Conservation (phyloP, 2,888 invertebrate species). For the Anticlea derivata region DNA sequence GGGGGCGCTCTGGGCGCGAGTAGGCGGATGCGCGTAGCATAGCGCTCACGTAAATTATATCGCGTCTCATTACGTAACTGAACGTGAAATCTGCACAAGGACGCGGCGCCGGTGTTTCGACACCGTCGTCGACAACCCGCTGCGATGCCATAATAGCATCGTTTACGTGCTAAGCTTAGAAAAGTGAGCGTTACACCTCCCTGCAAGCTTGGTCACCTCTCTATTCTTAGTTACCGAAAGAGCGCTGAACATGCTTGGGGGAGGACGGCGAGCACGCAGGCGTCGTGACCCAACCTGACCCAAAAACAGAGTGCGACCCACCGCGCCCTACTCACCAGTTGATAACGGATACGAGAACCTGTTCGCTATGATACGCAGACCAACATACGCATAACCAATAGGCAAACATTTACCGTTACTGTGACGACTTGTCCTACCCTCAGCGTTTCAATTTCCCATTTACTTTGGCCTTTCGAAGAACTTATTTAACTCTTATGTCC, state of each 20-base stretch:
- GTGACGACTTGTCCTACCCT: slow-evolving; percentile 44
- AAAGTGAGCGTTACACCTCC: slow-evolving; percentile 81
- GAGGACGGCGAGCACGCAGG: slow-evolving; percentile 69
- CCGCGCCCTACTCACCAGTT: slow-evolving; percentile 68
- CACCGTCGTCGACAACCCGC: slow-evolving; percentile 57
- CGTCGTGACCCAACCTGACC: slow-evolving; percentile 82
- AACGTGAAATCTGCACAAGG: slow-evolving; percentile 79
- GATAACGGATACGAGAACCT: slow-evolving; percentile 76
- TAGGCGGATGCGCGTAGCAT: slow-evolving; percentile 52
- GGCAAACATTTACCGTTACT: slow-evolving; percentile 56
- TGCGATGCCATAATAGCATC: slow-evolving; percentile 74
- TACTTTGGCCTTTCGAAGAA: slow-evolving; percentile 36
- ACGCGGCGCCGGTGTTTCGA: slow-evolving; percentile 65
- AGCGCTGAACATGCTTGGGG: slow-evolving; percentile 64
- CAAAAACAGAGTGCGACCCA: slow-evolving; percentile 73
- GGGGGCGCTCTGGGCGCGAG: slow-evolving; percentile 35
- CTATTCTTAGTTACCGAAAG: slow-evolving; percentile 74
- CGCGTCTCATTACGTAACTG: slow-evolving; percentile 67
- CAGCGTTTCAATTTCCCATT: slow-evolving; percentile 32
- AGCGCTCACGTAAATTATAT: slow-evolving; percentile 64
- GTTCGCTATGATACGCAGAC: slow-evolving; percentile 54
- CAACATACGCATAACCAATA: slow-evolving; percentile 51
- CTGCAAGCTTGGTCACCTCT: slow-evolving; percentile 71
- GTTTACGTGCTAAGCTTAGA: slow-evolving; percentile 75
- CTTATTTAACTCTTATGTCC: slow-evolving; percentile 6